Percentiles rank a stretch among this genome's conserved stretches.
Conservation (phyloP, 2,797 vertebrate species). For the Sandelia bainsii region DNA sequence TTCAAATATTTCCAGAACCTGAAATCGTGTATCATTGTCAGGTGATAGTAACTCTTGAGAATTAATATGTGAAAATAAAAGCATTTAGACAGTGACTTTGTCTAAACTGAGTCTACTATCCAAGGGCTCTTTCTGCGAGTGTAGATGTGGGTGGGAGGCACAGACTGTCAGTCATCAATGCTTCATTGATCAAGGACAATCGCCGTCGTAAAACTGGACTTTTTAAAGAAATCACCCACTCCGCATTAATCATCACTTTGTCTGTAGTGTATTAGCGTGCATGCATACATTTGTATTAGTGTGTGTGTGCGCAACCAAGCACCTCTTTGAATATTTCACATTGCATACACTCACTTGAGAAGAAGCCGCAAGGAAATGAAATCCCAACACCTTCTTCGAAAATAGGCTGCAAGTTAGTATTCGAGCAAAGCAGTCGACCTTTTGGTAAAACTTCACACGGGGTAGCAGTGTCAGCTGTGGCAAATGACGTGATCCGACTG, state of each 20-base stretch:
- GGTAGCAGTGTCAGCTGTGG: conserved; percentile 9
- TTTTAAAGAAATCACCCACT: conserved; percentile 89
- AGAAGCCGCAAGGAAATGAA: conserved; percentile 49
- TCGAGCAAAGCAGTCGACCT: conserved; percentile 37
- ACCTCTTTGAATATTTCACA: conserved; percentile 46
- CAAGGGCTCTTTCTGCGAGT: conserved; percentile 76
- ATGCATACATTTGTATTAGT: background rate
- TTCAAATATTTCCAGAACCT: conserved; percentile 17
- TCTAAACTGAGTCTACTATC: conserved; percentile 63
- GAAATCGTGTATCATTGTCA: conserved; percentile 9
- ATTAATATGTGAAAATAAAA: conserved; percentile 59
- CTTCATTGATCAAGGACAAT: conserved; percentile 87
- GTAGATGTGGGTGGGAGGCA: conserved; percentile 79
- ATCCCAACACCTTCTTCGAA: conserved; percentile 62
- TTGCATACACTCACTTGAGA: conserved; percentile 48
- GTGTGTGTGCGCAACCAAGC: conserved; percentile 18
- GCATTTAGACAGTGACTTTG: conserved; percentile 49
- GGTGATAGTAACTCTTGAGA: conserved; percentile 13
- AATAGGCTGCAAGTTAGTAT: conserved; percentile 45
- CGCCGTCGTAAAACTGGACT: conserved; percentile 83
- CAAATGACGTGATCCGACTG: background rate
- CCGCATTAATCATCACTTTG: conserved; percentile 87
- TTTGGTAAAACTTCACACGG: conserved; percentile 43
- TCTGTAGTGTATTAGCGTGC: conserved; percentile 51
- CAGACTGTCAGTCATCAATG: conserved; percentile 83